phyloP scores from a whole-genome alignment of 2,797 vertebrate species.

The Lerista edwardsae region DNA sequence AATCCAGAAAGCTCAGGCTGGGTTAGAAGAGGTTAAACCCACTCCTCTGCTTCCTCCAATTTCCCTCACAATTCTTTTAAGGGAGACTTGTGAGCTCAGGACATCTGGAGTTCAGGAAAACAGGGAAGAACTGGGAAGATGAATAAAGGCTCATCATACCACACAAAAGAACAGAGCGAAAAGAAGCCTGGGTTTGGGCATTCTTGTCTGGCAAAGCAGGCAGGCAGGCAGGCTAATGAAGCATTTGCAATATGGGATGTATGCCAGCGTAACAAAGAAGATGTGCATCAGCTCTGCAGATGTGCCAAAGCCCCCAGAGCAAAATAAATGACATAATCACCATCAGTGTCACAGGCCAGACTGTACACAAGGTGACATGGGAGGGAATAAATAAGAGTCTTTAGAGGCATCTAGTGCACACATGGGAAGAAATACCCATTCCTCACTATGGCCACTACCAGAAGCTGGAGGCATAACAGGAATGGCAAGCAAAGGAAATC shows the following conservation, averaged over 20 bases:
- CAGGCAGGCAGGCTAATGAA: conserved; percentile 87
- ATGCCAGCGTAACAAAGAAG: conserved; percentile 88
- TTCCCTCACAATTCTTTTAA: conserved; percentile 64
- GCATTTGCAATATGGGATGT: conserved; percentile 84
- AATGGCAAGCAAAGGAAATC: conserved; percentile 66
- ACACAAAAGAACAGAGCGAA: conserved; percentile 83
- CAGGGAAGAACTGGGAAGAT: conserved; percentile 82
- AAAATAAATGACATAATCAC: conserved; percentile 99
- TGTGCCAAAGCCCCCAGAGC: conserved; percentile 90
- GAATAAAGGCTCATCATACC: conserved; percentile 81
- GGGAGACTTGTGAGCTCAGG: conserved; percentile 70
- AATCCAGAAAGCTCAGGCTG: conserved; percentile 47
- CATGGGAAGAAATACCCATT: conserved; percentile 67
- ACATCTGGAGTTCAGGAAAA: conserved; percentile 85
- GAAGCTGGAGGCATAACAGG: conserved; percentile 48
- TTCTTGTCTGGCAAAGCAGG: conserved; percentile 86
- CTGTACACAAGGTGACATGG: conserved; percentile 97
- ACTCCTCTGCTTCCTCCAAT: conserved; percentile 72
- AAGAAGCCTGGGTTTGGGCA: conserved; percentile 85
- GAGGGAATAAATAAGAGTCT: conserved; percentile 84
- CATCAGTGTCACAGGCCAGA: conserved; percentile 98
- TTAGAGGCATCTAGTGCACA: conserved; percentile 76
- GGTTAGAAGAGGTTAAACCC: conserved; percentile 75
- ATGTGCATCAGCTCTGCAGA: conserved; percentile 96
- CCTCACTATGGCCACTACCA: conserved; percentile 57